Conservation (phyloP, 1,140 invertebrate species). For the Gryon sp. region DNA sequence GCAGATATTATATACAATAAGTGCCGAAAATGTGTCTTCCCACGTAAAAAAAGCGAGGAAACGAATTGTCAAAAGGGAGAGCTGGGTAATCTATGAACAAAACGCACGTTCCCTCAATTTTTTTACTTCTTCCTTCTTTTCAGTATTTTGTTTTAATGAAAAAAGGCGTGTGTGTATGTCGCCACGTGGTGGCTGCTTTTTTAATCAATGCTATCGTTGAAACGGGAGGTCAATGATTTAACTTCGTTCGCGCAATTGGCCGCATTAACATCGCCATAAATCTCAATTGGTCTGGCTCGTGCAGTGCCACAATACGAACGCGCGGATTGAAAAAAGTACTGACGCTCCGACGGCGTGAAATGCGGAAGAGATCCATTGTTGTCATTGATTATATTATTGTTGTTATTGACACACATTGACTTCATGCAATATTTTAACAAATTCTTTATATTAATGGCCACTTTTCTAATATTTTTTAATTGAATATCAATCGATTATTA, state of each 20-base stretch:
- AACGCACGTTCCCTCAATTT: neutral
- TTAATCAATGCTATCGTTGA: slow-evolving; percentile 63
- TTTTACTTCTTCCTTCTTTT: slow-evolving; percentile 15
- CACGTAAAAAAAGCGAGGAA: slow-evolving; percentile 2
- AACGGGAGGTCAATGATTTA: slow-evolving; percentile 72
- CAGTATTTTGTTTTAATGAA: neutral
- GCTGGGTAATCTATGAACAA: neutral
- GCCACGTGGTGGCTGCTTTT: slow-evolving; percentile 61
- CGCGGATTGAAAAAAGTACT: slow-evolving; percentile 45
- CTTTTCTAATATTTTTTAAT: too few relatives aligned
- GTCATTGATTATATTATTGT: slow-evolving; percentile 17
- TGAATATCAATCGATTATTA: too few relatives aligned
- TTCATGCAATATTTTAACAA: too few relatives aligned
- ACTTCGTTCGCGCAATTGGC: slow-evolving; percentile 73
- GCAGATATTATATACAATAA: too few relatives aligned
- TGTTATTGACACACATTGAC: too few relatives aligned
- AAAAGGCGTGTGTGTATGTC: slow-evolving; percentile 9
- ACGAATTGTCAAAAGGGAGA: neutral
- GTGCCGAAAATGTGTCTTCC: too few relatives aligned
- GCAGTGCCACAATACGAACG: slow-evolving; percentile 41
- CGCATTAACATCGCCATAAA: slow-evolving; percentile 73
- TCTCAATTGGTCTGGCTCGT: slow-evolving; percentile 69
- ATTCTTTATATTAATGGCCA: too few relatives aligned
- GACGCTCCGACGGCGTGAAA: slow-evolving; percentile 21
- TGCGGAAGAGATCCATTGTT: slow-evolving; percentile 44